A percentile compares a stretch with the other conserved stretches of the same genome.
Evolutionary conservation across 2,113 vertebrate genomes (phyloP).

Genomic region (Sardina pilchardus): DNA sequence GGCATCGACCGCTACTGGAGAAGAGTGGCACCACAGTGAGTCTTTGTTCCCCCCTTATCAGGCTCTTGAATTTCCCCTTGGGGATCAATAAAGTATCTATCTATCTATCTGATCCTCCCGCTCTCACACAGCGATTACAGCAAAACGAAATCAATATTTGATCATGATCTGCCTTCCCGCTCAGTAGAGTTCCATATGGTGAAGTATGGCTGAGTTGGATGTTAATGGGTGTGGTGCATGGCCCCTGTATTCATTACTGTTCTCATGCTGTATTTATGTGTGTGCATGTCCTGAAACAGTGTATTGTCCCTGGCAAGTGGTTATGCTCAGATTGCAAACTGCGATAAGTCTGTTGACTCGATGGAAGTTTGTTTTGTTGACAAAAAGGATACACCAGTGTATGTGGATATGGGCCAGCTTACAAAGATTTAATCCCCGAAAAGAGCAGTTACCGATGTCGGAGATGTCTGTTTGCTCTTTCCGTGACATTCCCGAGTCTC

Average conservation of each 20-base stretch:
- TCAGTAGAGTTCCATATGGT: background rate
- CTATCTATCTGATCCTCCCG: background rate
- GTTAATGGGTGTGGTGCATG: background rate
- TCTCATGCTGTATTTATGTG: background rate
- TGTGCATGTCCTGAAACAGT: background rate
- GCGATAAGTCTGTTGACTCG: background rate
- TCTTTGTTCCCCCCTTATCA: conserved; percentile 39
- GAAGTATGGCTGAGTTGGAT: background rate
- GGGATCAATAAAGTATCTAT: no score
- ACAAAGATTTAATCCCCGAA: background rate
- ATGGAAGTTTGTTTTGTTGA: background rate
- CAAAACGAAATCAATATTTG: background rate
- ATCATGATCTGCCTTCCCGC: background rate
- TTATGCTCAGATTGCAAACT: background rate
- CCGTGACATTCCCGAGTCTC: background rate
- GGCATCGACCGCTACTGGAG: conserved; percentile 99
- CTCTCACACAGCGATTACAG: background rate
- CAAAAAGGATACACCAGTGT: background rate
- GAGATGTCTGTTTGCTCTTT: background rate
- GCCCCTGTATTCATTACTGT: background rate
- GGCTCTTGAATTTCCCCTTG: no score
- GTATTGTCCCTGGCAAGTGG: background rate
- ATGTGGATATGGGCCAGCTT: background rate
- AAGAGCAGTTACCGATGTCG: background rate
- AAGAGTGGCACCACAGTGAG: conserved; percentile 93